Evolutionary conservation across 1,140 invertebrate species (phyloP), one percentile per base, ranked within the genome.

Genomic region (Calliphora vicina): DNA sequence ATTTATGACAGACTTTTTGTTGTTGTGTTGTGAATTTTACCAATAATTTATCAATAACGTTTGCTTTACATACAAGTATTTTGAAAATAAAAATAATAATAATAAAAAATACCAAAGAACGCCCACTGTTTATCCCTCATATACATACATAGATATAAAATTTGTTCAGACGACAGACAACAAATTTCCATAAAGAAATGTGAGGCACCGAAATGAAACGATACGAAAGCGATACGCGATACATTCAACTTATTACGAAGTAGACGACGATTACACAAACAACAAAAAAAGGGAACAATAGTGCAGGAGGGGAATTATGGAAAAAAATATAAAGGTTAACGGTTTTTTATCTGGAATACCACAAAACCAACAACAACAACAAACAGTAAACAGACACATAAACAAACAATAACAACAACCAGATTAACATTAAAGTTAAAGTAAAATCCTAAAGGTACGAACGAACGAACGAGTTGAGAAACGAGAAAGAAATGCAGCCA

Each of bases 271-370:
- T 67, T 23, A 67, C 50, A 57, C 13, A 13, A 57, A 57, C 12
- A 57, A 17, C 13, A 23, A 67, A 5, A 50, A 23, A 67, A 67
- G 61, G 61, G n/a, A 23, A 67, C 23, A 4, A 25, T 67, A 67
- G 61, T 23, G 61, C n/a, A 57, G 50, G 5, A 57, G 73, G 73
- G 73, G 73, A 76, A 35, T 26, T n/a, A 76, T 27, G 23, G 8
- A 73, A 20, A 76, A 20, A 43, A 35, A 78, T 23, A 78, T 43
- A 78, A 78, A 78, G 74, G 74, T 78, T 78, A 78, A 78, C 74
- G 74, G 74, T 78, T 78, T 43, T 78, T 25, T 43, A 27, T 74
- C 27, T 45, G 74, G 42, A 42, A 78, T 78, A 43, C 26, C 27
- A 74, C 27, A 27, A 74, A 6, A 35, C 13, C 27, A 74, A 29